These are phyloP conservation scores for Equus przewalskii DNA, from an alignment of 2,113 vertebrate species.

Conservation along the genomic window DNA sequence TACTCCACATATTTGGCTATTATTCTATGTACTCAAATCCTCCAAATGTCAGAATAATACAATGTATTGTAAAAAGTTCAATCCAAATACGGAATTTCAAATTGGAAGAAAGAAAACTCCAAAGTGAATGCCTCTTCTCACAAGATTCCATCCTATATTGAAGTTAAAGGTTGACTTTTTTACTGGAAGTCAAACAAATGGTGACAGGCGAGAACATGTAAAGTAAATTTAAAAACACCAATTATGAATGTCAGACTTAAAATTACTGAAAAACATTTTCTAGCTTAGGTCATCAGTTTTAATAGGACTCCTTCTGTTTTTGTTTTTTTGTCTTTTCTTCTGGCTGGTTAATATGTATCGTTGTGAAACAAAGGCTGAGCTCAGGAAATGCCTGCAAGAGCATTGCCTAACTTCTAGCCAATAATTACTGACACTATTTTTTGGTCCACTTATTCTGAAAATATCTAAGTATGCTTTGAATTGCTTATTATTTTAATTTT, in stretches of 20 bases:
- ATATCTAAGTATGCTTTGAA: constrained; percentile 33
- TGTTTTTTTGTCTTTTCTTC: not conserved
- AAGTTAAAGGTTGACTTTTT: not conserved
- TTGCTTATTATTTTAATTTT: constrained; percentile 60
- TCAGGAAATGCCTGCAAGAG: not conserved
- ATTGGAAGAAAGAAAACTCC: not conserved
- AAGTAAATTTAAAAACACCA: not conserved
- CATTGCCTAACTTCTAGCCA: not conserved
- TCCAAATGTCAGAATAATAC: not conserved
- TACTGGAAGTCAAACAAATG: not conserved
- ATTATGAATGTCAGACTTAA: not conserved
- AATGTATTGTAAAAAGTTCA: not conserved
- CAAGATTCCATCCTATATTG: not conserved
- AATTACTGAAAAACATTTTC: not conserved
- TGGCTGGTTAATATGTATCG: not conserved
- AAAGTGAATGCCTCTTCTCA: not conserved
- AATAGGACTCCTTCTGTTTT: not conserved
- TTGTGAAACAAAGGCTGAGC: constrained; percentile 64
- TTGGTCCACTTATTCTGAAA: constrained; percentile 49
- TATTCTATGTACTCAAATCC: not conserved
- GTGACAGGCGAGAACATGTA: not conserved
- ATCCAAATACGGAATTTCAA: not conserved
- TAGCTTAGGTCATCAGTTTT: constrained; percentile 41
- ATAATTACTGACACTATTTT: constrained; percentile 54
- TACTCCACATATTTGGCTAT: not conserved